Percentiles rank a stretch among this genome's conserved stretches.
Evolutionary conservation across 35 echinoderm and acorn worm genomes (phyloP).

Genomic region (Apostichopus californicus): DNA sequence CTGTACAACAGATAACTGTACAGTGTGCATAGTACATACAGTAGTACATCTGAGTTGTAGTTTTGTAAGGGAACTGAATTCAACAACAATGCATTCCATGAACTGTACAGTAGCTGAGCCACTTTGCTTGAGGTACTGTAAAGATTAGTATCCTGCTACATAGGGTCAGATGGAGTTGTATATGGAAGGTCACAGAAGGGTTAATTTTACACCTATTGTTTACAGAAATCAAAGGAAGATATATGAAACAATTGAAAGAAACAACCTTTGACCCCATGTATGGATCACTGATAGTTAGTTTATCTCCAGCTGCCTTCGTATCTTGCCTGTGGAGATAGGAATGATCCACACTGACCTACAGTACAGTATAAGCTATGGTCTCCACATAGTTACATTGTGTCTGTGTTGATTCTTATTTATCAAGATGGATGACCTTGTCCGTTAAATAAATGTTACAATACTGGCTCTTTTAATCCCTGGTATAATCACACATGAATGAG

Average conservation of each 20-base stretch:
- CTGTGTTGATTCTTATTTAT: no score
- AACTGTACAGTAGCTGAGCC: background rate
- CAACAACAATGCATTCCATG: background rate
- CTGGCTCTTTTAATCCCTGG: no score
- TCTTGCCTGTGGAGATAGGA: background rate
- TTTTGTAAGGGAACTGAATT: no score
- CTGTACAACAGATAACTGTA: background rate
- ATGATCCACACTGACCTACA: no score
- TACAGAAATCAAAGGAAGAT: background rate
- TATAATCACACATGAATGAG: no score
- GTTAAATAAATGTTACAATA: no score
- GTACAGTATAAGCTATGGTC: no score
- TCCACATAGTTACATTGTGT: no score
- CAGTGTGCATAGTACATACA: no score
- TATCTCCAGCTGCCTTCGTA: background rate
- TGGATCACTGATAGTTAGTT: no score
- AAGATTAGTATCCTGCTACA: background rate
- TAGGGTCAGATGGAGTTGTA: background rate
- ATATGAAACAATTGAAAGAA: background rate
- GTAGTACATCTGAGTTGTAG: no score
- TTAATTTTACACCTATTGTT: background rate
- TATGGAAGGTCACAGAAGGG: background rate
- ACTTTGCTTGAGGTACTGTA: background rate
- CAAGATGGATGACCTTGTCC: no score
- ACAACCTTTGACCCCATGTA: background rate